Conservation (phyloP, 2,113 vertebrate genomes). For the Lepus europaeus region DNA sequence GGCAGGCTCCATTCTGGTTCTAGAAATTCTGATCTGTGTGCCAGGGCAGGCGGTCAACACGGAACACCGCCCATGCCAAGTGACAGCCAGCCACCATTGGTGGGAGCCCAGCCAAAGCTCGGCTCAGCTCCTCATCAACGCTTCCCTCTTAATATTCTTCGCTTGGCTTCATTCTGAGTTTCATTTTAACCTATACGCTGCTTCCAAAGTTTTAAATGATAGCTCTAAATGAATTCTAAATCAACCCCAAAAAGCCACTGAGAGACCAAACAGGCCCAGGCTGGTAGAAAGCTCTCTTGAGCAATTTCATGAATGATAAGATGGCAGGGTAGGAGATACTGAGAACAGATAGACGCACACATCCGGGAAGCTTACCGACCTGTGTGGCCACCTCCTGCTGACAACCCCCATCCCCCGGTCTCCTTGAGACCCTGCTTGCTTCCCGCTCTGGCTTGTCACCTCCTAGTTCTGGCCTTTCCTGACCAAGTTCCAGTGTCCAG, state of each 20-base stretch:
- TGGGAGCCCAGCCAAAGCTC: neutral
- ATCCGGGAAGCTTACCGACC: too few species aligned
- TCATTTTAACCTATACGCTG: constrained; percentile 22
- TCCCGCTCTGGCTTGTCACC: neutral
- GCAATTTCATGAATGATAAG: constrained; percentile 50
- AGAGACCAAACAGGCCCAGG: constrained; percentile 50
- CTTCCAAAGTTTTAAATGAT: neutral
- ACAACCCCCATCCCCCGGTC: neutral
- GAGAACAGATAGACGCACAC: neutral
- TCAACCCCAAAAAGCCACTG: neutral
- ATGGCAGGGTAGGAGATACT: neutral
- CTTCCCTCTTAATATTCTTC: constrained; percentile 4
- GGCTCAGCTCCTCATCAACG: neutral
- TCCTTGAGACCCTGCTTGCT: neutral
- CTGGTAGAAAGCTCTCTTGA: constrained; percentile 21
- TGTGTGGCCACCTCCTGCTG: accelerated
- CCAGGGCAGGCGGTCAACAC: neutral
- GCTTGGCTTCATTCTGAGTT: neutral
- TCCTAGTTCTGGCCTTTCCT: neutral
- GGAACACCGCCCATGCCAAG: constrained; percentile 29
- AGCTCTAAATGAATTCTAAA: constrained; percentile 28
- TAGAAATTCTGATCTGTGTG: neutral
- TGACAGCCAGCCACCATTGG: neutral
- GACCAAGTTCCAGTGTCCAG: neutral
- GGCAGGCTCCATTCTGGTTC: neutral